These are phyloP conservation scores for Clarias pachynema DNA, from an alignment of 2,797 vertebrate genomes.

Conservation along the genomic window DNA sequence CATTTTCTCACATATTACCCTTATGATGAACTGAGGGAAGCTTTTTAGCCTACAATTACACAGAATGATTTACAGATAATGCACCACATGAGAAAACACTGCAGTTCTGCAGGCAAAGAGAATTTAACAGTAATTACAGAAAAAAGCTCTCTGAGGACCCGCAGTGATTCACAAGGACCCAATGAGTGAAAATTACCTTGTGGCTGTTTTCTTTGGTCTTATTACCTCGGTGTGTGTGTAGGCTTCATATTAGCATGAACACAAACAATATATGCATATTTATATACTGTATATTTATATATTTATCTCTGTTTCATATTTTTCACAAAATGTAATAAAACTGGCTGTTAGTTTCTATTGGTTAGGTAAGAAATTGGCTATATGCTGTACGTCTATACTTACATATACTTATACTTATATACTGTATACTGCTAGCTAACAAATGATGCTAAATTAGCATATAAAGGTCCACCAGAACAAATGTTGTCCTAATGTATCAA, in stretches of 20 bases:
- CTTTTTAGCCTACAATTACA: constrained; percentile 4
- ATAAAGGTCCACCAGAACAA: neutral
- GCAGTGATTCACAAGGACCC: constrained; percentile 48
- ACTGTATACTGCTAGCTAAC: neutral
- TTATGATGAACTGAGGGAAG: neutral
- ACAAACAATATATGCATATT: neutral
- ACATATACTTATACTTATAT: too few species aligned
- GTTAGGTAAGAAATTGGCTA: neutral
- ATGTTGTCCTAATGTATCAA: neutral
- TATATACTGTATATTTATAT: neutral
- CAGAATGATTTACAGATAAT: constrained; percentile 3
- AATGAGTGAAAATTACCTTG: constrained; percentile 47
- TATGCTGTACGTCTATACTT: too few species aligned
- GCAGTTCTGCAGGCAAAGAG: neutral
- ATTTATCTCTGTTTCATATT: neutral
- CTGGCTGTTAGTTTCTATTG: neutral
- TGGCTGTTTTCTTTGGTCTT: constrained; percentile 12
- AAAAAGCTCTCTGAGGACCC: constrained; percentile 48
- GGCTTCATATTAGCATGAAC: neutral
- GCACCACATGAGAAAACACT: constrained; percentile 3
- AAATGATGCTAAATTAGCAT: neutral
- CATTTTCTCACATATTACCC: constrained; percentile 8
- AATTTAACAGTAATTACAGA: constrained; percentile 41
- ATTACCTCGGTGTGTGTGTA: neutral
- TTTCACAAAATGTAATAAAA: neutral